These are phyloP conservation scores for Manduca sexta DNA, from an alignment of 1,140 invertebrate genomes.

Conservation along the genomic window DNA sequence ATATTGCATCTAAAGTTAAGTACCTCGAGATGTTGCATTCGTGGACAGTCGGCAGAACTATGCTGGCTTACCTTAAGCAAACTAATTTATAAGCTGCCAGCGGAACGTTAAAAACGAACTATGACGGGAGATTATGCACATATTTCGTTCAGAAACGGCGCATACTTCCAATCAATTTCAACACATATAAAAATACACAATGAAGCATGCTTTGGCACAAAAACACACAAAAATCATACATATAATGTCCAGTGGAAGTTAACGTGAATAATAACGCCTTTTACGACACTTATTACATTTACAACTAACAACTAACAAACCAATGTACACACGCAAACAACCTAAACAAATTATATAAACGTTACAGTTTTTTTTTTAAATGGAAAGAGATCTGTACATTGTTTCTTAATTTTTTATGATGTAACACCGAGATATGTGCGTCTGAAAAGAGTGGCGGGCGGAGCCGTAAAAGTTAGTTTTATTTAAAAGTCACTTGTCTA, in stretches of 20 bases:
- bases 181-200: background rate
- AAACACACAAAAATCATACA: conserved; percentile 26
- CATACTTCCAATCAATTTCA: too few relatives aligned
- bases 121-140: too few relatives aligned
- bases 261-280: conserved; percentile 22
- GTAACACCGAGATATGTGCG: background rate
- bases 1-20: too few relatives aligned
- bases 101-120: too few relatives aligned
- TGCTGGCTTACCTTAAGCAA: too few relatives aligned
- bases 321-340: conserved; percentile 65
- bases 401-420: conserved; percentile 1
- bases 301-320: conserved; percentile 58
- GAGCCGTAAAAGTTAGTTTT: too few relatives aligned
- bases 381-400: conserved; percentile 43
- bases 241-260: conserved; percentile 34
- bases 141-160: too few relatives aligned
- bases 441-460: too few relatives aligned
- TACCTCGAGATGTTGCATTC: too few relatives aligned
- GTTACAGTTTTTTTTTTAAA: conserved; percentile 14
- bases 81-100: too few relatives aligned
- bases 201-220: conserved; percentile 54
- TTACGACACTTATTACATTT: conserved; percentile 29
- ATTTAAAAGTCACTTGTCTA: too few relatives aligned
- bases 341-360: conserved; percentile 16
- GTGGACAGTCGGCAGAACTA: too few relatives aligned